Conservation (phyloP, 2,888 invertebrate genomes). For the Cheilosia vernalis region DNA sequence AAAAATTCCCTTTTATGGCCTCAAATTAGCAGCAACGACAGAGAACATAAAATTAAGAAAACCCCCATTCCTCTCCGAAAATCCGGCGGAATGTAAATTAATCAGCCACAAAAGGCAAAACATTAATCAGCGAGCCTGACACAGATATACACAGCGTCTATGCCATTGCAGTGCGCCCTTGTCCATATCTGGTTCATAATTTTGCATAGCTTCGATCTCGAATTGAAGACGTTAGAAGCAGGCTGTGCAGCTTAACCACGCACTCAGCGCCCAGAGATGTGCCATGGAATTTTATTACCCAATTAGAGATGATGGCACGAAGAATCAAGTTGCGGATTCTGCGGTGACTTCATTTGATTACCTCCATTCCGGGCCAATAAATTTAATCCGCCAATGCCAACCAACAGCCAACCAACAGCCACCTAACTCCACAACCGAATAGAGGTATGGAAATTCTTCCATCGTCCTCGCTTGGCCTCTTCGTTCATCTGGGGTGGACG, state of each 20-base stretch:
- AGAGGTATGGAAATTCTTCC: slow-evolving; percentile 23
- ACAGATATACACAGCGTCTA: not conserved
- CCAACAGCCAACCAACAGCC: not conserved
- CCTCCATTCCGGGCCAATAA: slow-evolving; percentile 72
- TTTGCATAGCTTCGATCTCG: slow-evolving; percentile 16
- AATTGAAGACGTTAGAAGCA: slow-evolving; percentile 42
- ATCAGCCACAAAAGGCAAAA: slow-evolving; percentile 31
- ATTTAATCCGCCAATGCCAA: slow-evolving; percentile 71
- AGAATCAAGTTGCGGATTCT: slow-evolving; percentile 73
- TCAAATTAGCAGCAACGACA: slow-evolving; percentile 1
- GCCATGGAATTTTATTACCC: slow-evolving; percentile 73
- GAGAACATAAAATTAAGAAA: slow-evolving; percentile 47
- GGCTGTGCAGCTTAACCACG: slow-evolving; percentile 46
- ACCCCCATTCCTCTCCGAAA: not conserved
- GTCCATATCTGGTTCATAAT: not conserved
- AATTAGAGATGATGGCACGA: slow-evolving; percentile 74
- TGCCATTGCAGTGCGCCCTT: not conserved
- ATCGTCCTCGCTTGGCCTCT: slow-evolving; percentile 14
- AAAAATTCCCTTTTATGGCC: too few relatives aligned
- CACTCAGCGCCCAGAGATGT: slow-evolving; percentile 47
- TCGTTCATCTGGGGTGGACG: slow-evolving; percentile 11
- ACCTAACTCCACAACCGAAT: not conserved
- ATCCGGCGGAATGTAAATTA: slow-evolving; percentile 55
- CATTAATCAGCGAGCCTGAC: slow-evolving; percentile 47
- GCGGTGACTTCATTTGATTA: slow-evolving; percentile 74